These are phyloP conservation scores for Aphidius gifuensis DNA, from an alignment of 1,140 invertebrate genomes.

Conservation along the genomic window DNA sequence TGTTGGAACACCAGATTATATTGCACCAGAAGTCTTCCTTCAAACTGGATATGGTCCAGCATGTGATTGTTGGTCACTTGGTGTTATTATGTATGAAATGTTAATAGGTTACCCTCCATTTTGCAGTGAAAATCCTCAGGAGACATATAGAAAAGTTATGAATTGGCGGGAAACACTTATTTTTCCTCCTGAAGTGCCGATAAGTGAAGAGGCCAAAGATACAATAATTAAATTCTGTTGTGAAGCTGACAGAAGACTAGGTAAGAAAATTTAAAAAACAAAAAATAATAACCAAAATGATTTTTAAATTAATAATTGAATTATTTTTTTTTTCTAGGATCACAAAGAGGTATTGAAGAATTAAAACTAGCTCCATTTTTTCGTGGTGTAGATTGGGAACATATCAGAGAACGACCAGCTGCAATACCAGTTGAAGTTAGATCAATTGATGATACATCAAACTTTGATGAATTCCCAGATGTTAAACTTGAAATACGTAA, in stretches of 20 bases:
- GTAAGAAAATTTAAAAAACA: conserved; percentile 24
- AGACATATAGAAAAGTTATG: conserved; percentile 99
- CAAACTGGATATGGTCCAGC: conserved; percentile 96
- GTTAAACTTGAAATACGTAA: conserved; percentile 97
- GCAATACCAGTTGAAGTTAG: conserved; percentile 94
- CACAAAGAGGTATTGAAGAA: conserved; percentile 85
- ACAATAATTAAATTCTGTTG: conserved; percentile 90
- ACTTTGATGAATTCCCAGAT: conserved; percentile 99
- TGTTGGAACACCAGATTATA: conserved; percentile 99
- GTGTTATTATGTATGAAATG: conserved; percentile 99
- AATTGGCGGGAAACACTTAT: conserved; percentile 97
- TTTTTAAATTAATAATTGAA: not conserved
- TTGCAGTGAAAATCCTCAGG: conserved; percentile 98
- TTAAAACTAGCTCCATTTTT: conserved; percentile 85
- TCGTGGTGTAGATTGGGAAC: conserved; percentile 92
- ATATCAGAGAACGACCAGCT: conserved; percentile 93
- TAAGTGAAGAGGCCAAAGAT: conserved; percentile 89
- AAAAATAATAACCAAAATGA: conserved; percentile 1
- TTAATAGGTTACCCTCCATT: conserved; percentile 99
- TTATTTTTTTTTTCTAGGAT: conserved; percentile 57
- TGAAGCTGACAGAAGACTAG: conserved; percentile 81
- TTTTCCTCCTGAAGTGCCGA: conserved; percentile 98
- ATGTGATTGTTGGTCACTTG: conserved; percentile 99
- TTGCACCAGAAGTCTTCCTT: conserved; percentile 97
- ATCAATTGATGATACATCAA: conserved; percentile 96